A percentile compares a stretch with the other conserved stretches of the same genome.
phyloP scores from a whole-genome alignment of 2,888 invertebrate genomes.

The Epistrophella euchroma region DNA sequence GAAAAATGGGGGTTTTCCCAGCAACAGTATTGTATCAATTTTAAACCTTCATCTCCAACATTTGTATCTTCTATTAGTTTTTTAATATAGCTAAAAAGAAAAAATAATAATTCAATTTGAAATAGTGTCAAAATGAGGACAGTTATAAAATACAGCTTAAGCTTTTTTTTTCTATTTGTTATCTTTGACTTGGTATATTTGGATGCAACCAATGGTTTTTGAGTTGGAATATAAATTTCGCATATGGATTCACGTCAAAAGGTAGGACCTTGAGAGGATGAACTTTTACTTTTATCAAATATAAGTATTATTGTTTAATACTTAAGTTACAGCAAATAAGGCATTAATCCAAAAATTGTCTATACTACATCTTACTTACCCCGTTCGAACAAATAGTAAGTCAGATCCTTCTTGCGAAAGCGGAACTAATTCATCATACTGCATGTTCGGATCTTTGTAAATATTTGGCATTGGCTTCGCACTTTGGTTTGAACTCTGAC shows the following conservation, averaged over 20 bases:
- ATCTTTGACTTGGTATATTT: no score
- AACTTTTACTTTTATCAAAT: no score
- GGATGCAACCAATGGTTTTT: no score
- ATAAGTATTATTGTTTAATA: no score
- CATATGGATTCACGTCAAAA: no score
- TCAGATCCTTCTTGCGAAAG: constrained; percentile 91
- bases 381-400: constrained; percentile 91
- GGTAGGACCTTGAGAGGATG: no score
- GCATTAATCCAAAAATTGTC: not conserved
- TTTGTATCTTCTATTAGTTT: constrained; percentile 97
- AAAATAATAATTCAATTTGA: not conserved
- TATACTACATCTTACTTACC: constrained; percentile 84
- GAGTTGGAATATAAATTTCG: no score
- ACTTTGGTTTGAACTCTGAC: constrained; percentile 85
- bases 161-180: no score
- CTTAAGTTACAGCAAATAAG: no score
- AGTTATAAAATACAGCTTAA: no score
- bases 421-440: constrained; percentile 86
- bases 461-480: constrained; percentile 89
- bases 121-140: no score
- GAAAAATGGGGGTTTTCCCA: constrained; percentile 99
- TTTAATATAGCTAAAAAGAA: constrained; percentile 90
- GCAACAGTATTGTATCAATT: constrained; percentile 95
- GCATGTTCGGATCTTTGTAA: constrained; percentile 88
- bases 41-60: constrained; percentile 94